These are phyloP conservation scores for Rhamnusium bicolor DNA, from an alignment of 2,888 invertebrate genomes.

Conservation along the genomic window DNA sequence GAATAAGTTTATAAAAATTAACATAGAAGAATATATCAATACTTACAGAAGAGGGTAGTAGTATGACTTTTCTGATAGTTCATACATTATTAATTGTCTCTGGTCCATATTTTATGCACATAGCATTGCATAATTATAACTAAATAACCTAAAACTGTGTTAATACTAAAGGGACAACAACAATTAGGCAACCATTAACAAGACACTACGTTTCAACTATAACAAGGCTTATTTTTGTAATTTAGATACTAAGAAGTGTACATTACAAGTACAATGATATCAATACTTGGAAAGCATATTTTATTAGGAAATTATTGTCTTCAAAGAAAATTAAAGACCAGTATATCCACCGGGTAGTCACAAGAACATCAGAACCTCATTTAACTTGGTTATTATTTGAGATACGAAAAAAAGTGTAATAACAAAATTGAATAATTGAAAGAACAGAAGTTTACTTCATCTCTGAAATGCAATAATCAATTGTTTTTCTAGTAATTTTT, in stretches of 20 bases:
- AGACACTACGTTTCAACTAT: slow-evolving; percentile 25
- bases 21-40: slow-evolving; percentile 29
- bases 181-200: slow-evolving; percentile 19
- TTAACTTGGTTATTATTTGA: too few relatives aligned
- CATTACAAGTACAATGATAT: not conserved
- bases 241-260: not conserved
- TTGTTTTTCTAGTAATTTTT: too few relatives aligned
- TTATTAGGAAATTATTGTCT: too few relatives aligned
- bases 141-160: not conserved
- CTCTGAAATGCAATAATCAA: too few relatives aligned
- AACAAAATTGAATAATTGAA: too few relatives aligned
- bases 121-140: not conserved
- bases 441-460: too few relatives aligned
- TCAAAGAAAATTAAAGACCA: too few relatives aligned
- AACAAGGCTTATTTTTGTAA: not conserved
- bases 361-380: too few relatives aligned
- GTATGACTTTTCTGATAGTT: slow-evolving; percentile 18
- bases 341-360: too few relatives aligned
- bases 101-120: slow-evolving; percentile 12
- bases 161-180: not conserved
- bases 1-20: not conserved
- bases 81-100: not conserved
- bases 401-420: too few relatives aligned
- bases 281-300: not conserved
- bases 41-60: slow-evolving; percentile 10